Evolutionary conservation across 2,888 invertebrate genomes (phyloP).

Genomic region (Erynnis tages): DNA sequence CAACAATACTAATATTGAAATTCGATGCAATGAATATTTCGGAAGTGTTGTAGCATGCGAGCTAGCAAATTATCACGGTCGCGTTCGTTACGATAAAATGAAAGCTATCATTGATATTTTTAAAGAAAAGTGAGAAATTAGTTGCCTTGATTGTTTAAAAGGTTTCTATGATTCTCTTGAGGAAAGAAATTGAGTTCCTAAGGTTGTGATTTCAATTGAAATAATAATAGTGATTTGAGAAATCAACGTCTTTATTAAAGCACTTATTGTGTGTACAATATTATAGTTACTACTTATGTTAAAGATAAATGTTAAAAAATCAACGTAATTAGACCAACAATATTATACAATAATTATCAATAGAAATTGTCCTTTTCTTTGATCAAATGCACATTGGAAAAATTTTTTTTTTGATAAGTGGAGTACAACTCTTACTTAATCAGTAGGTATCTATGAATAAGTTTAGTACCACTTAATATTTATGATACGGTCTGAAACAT

Average conservation of each 20-base stretch:
- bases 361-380: constrained; percentile 3
- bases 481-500: constrained; percentile 31
- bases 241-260: too few relatives aligned
- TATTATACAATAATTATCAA: constrained; percentile 3
- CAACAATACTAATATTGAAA: constrained; percentile 11
- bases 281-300: too few relatives aligned
- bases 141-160: too few relatives aligned
- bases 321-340: constrained; percentile 3
- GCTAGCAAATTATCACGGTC: constrained; percentile 10
- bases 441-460: constrained; percentile 3
- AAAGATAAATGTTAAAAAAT: too few relatives aligned
- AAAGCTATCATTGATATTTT: constrained; percentile 3
- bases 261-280: too few relatives aligned
- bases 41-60: constrained; percentile 12
- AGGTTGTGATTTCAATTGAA: too few relatives aligned
- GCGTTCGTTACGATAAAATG: constrained; percentile 3
- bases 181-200: too few relatives aligned
- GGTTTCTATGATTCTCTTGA: constrained; percentile 4
- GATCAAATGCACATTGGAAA: constrained; percentile 3
- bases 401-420: constrained; percentile 3
- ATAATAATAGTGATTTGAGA: too few relatives aligned
- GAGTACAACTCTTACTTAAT: constrained; percentile 3
- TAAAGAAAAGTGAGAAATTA: too few relatives aligned
- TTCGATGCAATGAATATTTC: constrained; percentile 12
- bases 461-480: constrained; percentile 26